phyloP scores from a whole-genome alignment of 2,113 vertebrate species.

The Forbesichthys papilliferus region DNA sequence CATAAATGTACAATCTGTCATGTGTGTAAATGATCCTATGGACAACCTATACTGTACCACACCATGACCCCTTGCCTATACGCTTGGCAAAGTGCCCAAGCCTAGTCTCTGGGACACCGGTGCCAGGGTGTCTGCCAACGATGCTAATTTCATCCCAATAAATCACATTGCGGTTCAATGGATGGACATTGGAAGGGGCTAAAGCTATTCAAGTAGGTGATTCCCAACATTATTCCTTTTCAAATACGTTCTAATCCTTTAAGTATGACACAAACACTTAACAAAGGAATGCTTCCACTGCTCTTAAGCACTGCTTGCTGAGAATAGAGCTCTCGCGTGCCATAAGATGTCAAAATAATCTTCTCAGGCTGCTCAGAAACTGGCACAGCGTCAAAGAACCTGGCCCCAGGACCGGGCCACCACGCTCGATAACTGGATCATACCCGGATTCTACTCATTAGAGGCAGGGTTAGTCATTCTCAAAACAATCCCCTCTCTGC shows the following conservation, averaged over 20 bases:
- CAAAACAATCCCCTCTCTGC: too few relatives aligned
- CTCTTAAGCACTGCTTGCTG: conserved; percentile 56
- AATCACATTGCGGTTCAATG: conserved; percentile 27
- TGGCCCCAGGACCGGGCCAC: conserved; percentile 28
- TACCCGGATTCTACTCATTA: not conserved
- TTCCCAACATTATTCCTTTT: conserved; percentile 64
- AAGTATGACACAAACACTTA: conserved; percentile 73
- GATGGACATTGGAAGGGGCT: conserved; percentile 19
- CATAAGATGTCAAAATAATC: conserved; percentile 71
- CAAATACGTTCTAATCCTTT: conserved; percentile 70
- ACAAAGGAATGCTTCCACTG: conserved; percentile 66
- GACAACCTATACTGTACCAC: conserved; percentile 53
- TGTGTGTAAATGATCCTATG: conserved; percentile 60
- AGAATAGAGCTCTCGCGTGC: conserved; percentile 60
- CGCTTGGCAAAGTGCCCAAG: conserved; percentile 44
- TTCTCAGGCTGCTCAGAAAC: conserved; percentile 51
- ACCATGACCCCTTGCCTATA: conserved; percentile 51
- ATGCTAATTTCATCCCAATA: conserved; percentile 31
- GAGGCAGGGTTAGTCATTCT: not conserved
- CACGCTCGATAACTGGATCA: conserved; percentile 5
- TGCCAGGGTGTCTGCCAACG: conserved; percentile 16
- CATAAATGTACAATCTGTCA: conserved; percentile 63
- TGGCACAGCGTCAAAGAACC: conserved; percentile 53
- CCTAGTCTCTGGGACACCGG: conserved; percentile 1
- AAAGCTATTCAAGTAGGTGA: conserved; percentile 54